Evolutionary conservation across 2,888 invertebrate species (phyloP), one percentile per base, ranked within the genome.

Genomic region (Choristoneura rosaceana): DNA sequence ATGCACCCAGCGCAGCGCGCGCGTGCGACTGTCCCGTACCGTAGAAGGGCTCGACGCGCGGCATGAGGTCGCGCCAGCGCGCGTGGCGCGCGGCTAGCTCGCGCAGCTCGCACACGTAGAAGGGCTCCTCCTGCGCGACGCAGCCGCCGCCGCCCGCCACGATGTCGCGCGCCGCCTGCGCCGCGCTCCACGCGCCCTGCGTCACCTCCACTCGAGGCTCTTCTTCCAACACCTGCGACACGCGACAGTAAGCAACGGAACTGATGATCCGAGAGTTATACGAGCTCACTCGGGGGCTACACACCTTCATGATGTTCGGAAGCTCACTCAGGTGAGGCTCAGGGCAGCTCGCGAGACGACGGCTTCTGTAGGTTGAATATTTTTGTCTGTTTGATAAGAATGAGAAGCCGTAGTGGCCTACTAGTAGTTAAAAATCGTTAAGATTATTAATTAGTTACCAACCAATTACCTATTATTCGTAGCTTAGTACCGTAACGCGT

Each of bases 41-140:
- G 90, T 99, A 99, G 89, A 97, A 97, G 3, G 99, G 99, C 80
- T 96, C 96, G 17, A 99, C 97, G 71, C 98, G 95, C 58, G 99
- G 99, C 95, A 99, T 94, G 76, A 96, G 95, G 77, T 95, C 93
- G 81, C 95, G 96, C 99, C 99, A 99, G 70, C 96, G 95, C 80
- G 96, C 95, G 91, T 97, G 97, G 85, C 98, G 97, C 61, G 95
- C 95, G 59, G 98, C 96, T 80, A 99, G 95, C 84, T 98, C 97
- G 74, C 97, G 97, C 77, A 99, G 93, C 89, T 99, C 97, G 89
- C 97, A 96, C 76, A 99, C 96, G 87, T 97, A 98, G 91, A 99
- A 98, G 55, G 99, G 97, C 87, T 99, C 98, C 90, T 99, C 99
- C 92, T 96, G 97, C 60, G 94, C 90, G 38, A 38, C 38, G 38